Percentiles rank a stretch among this genome's conserved stretches.
Evolutionary conservation across 2,113 vertebrate genomes (phyloP).

Genomic region (Etheostoma cragini): DNA sequence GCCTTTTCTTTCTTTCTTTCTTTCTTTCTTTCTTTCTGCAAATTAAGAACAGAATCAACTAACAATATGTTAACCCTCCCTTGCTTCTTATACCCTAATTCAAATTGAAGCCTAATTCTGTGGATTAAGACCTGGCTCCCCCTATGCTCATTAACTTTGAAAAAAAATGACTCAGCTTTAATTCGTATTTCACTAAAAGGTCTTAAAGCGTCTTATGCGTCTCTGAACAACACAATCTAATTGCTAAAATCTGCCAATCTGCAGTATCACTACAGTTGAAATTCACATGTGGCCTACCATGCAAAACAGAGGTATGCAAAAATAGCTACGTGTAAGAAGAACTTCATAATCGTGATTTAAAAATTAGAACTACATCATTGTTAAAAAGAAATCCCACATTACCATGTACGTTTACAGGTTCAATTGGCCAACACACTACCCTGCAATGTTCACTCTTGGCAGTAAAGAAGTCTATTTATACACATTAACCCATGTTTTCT

Average conservation of each 20-base stretch:
- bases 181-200: conserved; percentile 73
- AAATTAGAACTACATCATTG: background rate
- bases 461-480: background rate
- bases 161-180: conserved; percentile 50
- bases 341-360: background rate
- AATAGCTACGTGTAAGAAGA: background rate
- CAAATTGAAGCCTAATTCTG: conserved; percentile 31
- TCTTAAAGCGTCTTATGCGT: conserved; percentile 49
- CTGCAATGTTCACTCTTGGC: background rate
- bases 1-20: background rate
- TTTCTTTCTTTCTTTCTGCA: background rate
- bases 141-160: conserved; percentile 28
- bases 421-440: background rate
- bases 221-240: conserved; percentile 24
- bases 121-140: conserved; percentile 42
- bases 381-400: background rate
- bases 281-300: background rate
- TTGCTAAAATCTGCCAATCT: conserved; percentile 16
- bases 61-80: background rate
- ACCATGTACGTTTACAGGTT: background rate
- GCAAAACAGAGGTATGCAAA: background rate
- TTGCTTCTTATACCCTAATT: background rate
- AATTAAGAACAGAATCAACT: background rate
- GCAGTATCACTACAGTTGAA: background rate
- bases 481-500: background rate